phyloP scores from a whole-genome alignment of 2,113 vertebrate species.

The Pristiophorus japonicus region DNA sequence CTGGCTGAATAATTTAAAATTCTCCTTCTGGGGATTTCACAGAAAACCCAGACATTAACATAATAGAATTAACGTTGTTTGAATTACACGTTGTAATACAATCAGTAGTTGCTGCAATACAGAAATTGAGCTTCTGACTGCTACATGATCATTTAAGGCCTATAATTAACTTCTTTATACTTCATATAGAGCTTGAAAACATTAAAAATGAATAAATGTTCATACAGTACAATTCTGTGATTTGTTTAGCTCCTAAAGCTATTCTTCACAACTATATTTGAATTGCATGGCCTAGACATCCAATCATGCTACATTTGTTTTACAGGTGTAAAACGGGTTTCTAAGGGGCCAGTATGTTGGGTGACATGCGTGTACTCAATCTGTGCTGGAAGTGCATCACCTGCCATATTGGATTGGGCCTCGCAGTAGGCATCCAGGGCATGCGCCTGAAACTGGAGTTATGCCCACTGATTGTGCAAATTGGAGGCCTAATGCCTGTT shows the following conservation, averaged over 20 bases:
- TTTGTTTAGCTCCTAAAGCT: not conserved
- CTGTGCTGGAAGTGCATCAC: not conserved
- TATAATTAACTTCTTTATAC: slow-evolving; percentile 33
- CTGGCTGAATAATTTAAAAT: not conserved
- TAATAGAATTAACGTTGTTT: not conserved
- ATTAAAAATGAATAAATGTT: slow-evolving; percentile 29
- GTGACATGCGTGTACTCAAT: not conserved
- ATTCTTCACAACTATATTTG: slow-evolving; percentile 10
- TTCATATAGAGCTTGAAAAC: not conserved
- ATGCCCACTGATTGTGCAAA: not conserved
- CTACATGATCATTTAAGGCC: slow-evolving; percentile 31
- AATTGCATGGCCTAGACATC: not conserved
- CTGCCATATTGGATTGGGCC: not conserved
- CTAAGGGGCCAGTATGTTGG: not conserved
- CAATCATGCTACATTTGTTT: not conserved
- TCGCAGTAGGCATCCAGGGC: not conserved
- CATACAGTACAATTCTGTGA: not conserved
- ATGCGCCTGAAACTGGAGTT: not conserved
- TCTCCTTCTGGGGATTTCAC: not conserved
- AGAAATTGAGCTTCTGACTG: slow-evolving; percentile 4
- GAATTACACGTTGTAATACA: not conserved
- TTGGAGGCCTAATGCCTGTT: not conserved
- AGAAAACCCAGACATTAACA: not conserved
- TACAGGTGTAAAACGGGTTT: not conserved
- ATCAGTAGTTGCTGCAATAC: not conserved